Evolutionary conservation across 2,888 invertebrate species (phyloP).

Genomic region (Mythimna ferrago): DNA sequence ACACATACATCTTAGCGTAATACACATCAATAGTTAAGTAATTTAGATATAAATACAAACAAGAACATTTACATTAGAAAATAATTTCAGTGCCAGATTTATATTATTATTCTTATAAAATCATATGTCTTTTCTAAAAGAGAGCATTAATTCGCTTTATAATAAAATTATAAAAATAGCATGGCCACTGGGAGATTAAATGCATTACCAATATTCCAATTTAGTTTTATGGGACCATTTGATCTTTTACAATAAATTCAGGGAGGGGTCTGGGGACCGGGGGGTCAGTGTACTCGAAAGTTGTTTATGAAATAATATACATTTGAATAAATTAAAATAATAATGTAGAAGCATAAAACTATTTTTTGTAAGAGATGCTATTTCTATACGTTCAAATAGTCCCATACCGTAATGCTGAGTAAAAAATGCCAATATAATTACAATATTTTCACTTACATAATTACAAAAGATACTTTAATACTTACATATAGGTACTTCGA

Average conservation of each 20-base stretch:
- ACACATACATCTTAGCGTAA: constrained; percentile 85
- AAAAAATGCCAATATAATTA: constrained; percentile 55
- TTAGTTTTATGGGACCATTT: constrained; percentile 54
- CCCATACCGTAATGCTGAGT: constrained; percentile 52
- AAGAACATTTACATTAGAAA: constrained; percentile 79
- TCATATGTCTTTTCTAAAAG: constrained; percentile 62
- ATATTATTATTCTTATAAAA: constrained; percentile 52
- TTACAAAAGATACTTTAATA: constrained; percentile 64
- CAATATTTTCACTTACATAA: constrained; percentile 50
- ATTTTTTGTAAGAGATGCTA: not conserved
- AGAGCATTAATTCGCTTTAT: constrained; percentile 75
- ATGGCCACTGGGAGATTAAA: constrained; percentile 88
- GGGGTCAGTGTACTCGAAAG: not conserved
- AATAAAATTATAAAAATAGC: constrained; percentile 79
- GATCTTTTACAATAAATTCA: constrained; percentile 21
- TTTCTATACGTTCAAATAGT: constrained; percentile 46
- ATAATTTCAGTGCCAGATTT: constrained; percentile 66
- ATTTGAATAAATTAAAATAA: constrained; percentile 22
- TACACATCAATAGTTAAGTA: constrained; percentile 87
- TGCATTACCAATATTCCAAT: constrained; percentile 68
- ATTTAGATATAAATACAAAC: constrained; percentile 79
- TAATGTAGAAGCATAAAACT: not conserved
- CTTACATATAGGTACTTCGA: constrained; percentile 57
- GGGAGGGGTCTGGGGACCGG: not conserved
- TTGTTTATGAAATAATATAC: not conserved